Evolutionary conservation across 2,797 vertebrate genomes (phyloP), one percentile per base, ranked within the genome.

Genomic region (Hemitrygon akajei): DNA sequence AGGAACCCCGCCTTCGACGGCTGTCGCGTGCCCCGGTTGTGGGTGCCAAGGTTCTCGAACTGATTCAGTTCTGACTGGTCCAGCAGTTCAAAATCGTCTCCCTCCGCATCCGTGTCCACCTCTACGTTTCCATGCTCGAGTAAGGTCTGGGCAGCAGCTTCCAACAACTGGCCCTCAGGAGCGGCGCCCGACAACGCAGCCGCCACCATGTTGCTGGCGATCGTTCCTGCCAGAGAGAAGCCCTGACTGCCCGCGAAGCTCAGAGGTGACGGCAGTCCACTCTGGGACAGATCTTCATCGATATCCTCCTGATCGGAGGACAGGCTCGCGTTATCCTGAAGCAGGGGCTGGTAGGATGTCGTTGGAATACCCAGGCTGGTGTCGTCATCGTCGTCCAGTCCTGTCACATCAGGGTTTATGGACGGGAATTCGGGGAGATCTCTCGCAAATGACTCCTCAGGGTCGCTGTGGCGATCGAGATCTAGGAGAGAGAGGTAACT

Each of bases 61-160:
- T 99, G 98, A 96, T 97, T 99, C 95, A 99, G 97, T 97, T 99
- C 98, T 0, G 98, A 99, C 95, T 99, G 98, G 97, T 99, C 99
- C 96, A 99, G 97, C 97, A 99, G 97, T 96, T 99, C 98, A 97
- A 99, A 99, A 96, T 99, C 98, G 95, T 99, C 98, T 40, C 97
- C 98, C 77, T 99, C 98, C 0, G 96, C 97, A 1, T 97, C 97
- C 7, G 98, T 98, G 97, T 99, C 98, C 96, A 98, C 96, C 95
- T 99, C 98, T 0, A 97, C 98, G 96, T 98, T 99, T 94, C 97
- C 98, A 20, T 98, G 97, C 94, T 97, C 97, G 89, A 97, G 97
- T 94, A 97, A 97, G 94, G 96, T 96, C 94, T 97, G 96, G 95
- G 95, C 96, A 94, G 96, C 96, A 94, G 95, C 96, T 93, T 96